Percentiles rank a stretch among this genome's conserved stretches.
Evolutionary conservation across 2,888 invertebrate genomes (phyloP).

Genomic region (Sinohyriopsis cumingii): DNA sequence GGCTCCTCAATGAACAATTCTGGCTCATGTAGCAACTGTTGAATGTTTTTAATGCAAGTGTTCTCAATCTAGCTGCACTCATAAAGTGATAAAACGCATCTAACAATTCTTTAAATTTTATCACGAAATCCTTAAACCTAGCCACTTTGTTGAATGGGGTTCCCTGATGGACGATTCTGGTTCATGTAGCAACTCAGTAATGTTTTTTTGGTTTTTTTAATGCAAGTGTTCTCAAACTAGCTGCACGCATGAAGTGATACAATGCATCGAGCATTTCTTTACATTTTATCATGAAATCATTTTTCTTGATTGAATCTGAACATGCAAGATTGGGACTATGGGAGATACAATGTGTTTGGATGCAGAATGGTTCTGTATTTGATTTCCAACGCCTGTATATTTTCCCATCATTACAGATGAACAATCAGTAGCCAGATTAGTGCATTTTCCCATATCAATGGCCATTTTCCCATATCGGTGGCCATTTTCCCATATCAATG

Average conservation of each 20-base stretch:
- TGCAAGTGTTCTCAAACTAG: slow-evolving; percentile 15
- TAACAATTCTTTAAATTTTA: slow-evolving; percentile 34
- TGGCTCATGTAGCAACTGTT: slow-evolving; percentile 31
- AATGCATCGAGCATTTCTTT: slow-evolving; percentile 29
- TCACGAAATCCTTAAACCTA: too few species aligned
- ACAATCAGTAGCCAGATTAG: slow-evolving; percentile 32
- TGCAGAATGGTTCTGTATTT: slow-evolving; percentile 22
- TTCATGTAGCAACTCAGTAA: slow-evolving; percentile 28
- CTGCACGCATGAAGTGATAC: slow-evolving; percentile 25
- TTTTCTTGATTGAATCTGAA: slow-evolving; percentile 32
- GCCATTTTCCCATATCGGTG: slow-evolving; percentile 8
- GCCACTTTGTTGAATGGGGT: slow-evolving; percentile 13
- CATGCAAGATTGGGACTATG: slow-evolving; percentile 30
- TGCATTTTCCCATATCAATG: slow-evolving; percentile 12
- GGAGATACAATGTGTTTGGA: slow-evolving; percentile 29
- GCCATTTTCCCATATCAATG: slow-evolving; percentile 13
- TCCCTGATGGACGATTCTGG: slow-evolving; percentile 30
- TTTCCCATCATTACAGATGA: slow-evolving; percentile 30
- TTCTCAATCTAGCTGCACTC: slow-evolving; percentile 20
- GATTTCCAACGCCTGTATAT: slow-evolving; percentile 20
- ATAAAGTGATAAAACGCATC: slow-evolving; percentile 25
- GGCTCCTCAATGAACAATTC: slow-evolving; percentile 29
- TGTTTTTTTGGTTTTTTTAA: slow-evolving; percentile 10
- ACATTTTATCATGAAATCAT: slow-evolving; percentile 20
- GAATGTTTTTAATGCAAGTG: slow-evolving; percentile 20